Conservation (phyloP, 2,888 invertebrate genomes). For the Brachyptera putata region DNA sequence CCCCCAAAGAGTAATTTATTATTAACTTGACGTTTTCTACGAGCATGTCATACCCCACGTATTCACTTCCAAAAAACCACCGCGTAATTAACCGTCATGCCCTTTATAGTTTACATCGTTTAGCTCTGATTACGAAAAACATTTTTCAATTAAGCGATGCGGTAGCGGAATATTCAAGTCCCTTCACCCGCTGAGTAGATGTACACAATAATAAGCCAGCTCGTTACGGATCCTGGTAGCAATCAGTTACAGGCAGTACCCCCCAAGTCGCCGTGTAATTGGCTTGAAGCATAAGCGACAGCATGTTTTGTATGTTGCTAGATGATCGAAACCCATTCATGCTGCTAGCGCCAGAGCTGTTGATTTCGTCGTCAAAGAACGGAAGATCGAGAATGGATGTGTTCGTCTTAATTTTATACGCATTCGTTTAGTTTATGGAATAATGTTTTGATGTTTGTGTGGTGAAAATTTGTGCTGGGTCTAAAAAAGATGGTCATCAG, state of each 20-base stretch:
- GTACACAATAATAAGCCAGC: constrained; percentile 27
- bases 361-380: background rate
- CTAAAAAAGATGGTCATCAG: too few species aligned
- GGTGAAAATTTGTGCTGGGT: too few species aligned
- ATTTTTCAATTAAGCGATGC: constrained; percentile 31
- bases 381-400: background rate
- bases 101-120: constrained; percentile 33
- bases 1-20: constrained; percentile 31
- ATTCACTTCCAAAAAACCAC: constrained; percentile 24
- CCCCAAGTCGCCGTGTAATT: constrained; percentile 31
- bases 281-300: constrained; percentile 28
- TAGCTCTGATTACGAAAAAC: constrained; percentile 32
- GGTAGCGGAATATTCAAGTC: too few species aligned
- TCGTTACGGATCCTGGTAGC: constrained; percentile 30
- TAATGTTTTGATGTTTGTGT: too few species aligned
- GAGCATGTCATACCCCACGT: constrained; percentile 4
- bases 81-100: constrained; percentile 32
- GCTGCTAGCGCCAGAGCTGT: background rate
- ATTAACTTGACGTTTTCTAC: constrained; percentile 30
- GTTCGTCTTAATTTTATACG: too few species aligned
- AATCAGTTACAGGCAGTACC: constrained; percentile 31
- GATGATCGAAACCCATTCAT: constrained; percentile 11
- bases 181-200: constrained; percentile 26
- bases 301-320: background rate
- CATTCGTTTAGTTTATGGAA: too few species aligned